Conservation (phyloP, 1,140 invertebrate genomes). For the Drosophila parvula region DNA sequence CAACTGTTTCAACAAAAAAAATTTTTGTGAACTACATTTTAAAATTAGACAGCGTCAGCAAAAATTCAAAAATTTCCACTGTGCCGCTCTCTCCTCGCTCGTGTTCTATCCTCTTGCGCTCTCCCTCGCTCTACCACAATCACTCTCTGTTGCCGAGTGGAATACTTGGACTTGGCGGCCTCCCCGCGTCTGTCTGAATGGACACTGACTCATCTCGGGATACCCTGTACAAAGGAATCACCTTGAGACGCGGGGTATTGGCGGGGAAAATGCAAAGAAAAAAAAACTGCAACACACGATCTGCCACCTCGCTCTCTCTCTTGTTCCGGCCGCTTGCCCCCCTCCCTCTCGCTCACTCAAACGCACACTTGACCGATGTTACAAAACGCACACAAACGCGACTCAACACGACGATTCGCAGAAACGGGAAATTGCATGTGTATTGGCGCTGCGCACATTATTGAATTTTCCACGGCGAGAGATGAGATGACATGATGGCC, state of each 20-base stretch:
- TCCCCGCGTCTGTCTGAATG: conserved; percentile 15
- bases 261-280: conserved; percentile 6
- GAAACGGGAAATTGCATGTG: conserved; percentile 33
- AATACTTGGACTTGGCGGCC: conserved; percentile 10
- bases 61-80: conserved; percentile 56
- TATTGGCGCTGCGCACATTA: conserved; percentile 61
- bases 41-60: conserved; percentile 56
- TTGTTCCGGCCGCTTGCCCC: background rate
- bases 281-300: conserved; percentile 48
- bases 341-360: conserved; percentile 23
- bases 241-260: conserved; percentile 18
- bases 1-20: conserved; percentile 67
- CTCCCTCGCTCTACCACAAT: background rate
- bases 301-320: conserved; percentile 19
- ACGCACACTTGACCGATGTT: conserved; percentile 55
- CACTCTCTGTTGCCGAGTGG: conserved; percentile 39
- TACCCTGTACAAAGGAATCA: conserved; percentile 44
- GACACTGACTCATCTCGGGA: conserved; percentile 32
- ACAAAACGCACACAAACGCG: conserved; percentile 52
- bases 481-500: conserved; percentile 13
- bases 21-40: conserved; percentile 42
- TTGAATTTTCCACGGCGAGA: conserved; percentile 68
- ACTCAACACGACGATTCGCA: conserved; percentile 18
- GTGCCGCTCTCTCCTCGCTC: conserved; percentile 33
- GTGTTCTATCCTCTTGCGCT: conserved; percentile 11